Base-by-base conservation (phyloP, 2,888 invertebrate genomes). In the Euclidia mi region DNA sequence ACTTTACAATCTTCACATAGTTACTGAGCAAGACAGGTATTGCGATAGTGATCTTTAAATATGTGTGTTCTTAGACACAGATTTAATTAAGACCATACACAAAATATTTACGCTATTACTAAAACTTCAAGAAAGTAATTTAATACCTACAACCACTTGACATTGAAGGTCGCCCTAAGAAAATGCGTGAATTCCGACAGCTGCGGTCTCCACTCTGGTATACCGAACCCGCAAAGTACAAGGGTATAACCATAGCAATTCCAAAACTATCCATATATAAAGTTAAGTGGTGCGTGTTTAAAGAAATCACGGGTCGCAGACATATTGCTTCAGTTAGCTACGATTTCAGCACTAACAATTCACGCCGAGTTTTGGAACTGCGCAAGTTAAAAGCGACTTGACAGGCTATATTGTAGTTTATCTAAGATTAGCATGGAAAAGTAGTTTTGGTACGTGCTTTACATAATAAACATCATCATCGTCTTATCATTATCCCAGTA, bases 181-280 rank as follows among this genome's bases (percentile, higher is more conserved):
- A 28, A 28, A 35, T 4, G 9, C 11, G 11, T 12, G 18, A 32
- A 37, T 37, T 31, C 12, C 46, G 58, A 34, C 53, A 56, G 37
- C 48, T 51, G 55, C 52, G 55, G 50, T 46, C 40, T 20, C 29
- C n/a, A n/a, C n/a, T 65, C 68, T 61, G 31, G 15, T 48, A 61
- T 53, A 42, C 32, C 56, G 45, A 59, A 60, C 35, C 63, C 59
- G 31, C 57, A 63, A 56, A 57, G 53, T 69, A 69, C 56, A 72
- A 63, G 71, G 72, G 73, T n/a, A n/a, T n/a, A n/a, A n/a, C 17
- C 51, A 49, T 58, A 60, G 45, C 47, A 57, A 58, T 45, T 75
- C 72, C 82, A 82, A 86, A 88, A 86, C 84, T 84, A 78, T 85
- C 84, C 87, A 88, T 88, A 85, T 78, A 87, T 89, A 87, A 87